Evolutionary conservation across 2,888 invertebrate genomes (phyloP).

Genomic region (Pollenia griseotomentosa): DNA sequence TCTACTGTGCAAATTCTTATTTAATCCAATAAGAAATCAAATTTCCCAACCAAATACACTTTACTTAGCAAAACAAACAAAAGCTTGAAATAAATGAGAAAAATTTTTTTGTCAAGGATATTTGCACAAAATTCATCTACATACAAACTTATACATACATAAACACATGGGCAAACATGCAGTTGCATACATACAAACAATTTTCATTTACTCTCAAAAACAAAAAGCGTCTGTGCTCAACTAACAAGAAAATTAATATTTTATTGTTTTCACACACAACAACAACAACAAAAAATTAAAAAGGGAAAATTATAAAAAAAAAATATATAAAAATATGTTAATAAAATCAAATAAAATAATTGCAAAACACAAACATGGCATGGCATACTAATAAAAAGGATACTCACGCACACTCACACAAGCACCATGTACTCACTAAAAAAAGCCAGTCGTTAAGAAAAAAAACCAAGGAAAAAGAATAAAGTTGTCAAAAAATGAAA

Average conservation of each 20-base stretch:
- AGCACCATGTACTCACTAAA: slow-evolving; percentile 36
- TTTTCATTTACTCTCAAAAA: slow-evolving; percentile 48
- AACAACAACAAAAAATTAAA: slow-evolving; percentile 78
- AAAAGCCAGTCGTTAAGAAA: slow-evolving; percentile 61
- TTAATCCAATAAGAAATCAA: slow-evolving; percentile 58
- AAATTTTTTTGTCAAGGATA: slow-evolving; percentile 56
- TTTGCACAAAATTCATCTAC: slow-evolving; percentile 36
- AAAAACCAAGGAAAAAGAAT: slow-evolving; percentile 46
- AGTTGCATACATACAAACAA: background rate
- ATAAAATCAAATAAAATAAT: slow-evolving; percentile 76
- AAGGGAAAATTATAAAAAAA: slow-evolving; percentile 18
- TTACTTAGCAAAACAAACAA: slow-evolving; percentile 45
- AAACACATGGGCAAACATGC: background rate
- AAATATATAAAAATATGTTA: slow-evolving; percentile 78
- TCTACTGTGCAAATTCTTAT: slow-evolving; percentile 47
- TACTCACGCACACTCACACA: slow-evolving; percentile 55
- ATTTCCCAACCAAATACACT: slow-evolving; percentile 37
- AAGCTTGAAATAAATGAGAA: slow-evolving; percentile 47
- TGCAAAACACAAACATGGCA: slow-evolving; percentile 75
- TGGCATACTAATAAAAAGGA: slow-evolving; percentile 71
- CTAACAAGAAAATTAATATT: slow-evolving; percentile 83
- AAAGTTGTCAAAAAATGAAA: slow-evolving; percentile 69
- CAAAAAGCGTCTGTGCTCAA: slow-evolving; percentile 67
- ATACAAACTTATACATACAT: background rate
- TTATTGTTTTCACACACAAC: slow-evolving; percentile 79